phyloP scores from a whole-genome alignment of 1,140 invertebrate genomes.

The Cotesia glomerata region DNA sequence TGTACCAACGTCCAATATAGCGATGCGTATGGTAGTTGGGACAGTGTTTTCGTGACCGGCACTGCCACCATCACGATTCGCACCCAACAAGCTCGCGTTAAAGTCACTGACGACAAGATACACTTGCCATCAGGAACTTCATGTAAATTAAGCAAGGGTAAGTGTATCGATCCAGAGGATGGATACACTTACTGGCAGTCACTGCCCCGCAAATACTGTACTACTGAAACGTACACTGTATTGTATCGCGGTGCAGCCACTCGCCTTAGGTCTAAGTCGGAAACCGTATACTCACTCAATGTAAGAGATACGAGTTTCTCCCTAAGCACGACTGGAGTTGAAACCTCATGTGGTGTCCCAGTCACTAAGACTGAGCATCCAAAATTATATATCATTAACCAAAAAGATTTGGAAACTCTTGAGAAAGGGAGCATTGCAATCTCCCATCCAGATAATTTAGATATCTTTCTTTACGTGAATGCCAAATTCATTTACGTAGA shows the following conservation, averaged over 20 bases:
- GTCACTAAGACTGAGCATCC: constrained; percentile 35
- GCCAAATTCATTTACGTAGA: constrained; percentile 30
- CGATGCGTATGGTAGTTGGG: no score
- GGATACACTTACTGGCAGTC: constrained; percentile 31
- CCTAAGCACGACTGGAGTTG: background rate
- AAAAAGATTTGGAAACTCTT: background rate
- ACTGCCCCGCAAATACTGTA: constrained; percentile 16
- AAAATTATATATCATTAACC: constrained; percentile 36
- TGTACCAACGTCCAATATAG: no score
- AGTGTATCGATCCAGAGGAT: constrained; percentile 26
- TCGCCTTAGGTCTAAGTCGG: constrained; percentile 14
- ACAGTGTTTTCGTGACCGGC: constrained; percentile 6
- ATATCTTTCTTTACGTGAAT: constrained; percentile 32
- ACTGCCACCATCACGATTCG: constrained; percentile 5
- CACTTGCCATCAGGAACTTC: constrained; percentile 7
- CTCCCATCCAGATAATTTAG: constrained; percentile 17
- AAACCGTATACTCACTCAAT: constrained; percentile 27
- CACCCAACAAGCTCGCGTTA: background rate
- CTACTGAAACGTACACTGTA: constrained; percentile 12
- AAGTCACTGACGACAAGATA: constrained; percentile 24
- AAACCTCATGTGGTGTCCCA: no score
- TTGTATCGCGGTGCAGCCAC: constrained; percentile 27
- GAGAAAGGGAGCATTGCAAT: constrained; percentile 29
- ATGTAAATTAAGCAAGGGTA: constrained; percentile 20
- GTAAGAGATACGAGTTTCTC: constrained; percentile 28